Conservation (phyloP, 2,797 vertebrate species). For the Syncerus caffer region DNA sequence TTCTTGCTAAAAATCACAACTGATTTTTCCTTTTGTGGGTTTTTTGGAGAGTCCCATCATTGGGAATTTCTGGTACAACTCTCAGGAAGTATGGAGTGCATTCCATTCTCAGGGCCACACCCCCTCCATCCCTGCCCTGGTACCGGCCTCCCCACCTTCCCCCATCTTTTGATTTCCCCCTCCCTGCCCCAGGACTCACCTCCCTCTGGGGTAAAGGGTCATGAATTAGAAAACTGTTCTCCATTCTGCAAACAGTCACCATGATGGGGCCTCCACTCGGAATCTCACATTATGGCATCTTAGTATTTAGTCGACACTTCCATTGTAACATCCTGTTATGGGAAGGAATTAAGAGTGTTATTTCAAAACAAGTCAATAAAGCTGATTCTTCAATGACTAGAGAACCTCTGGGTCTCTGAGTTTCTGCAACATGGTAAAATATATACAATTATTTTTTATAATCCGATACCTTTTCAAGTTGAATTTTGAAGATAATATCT, state of each 20-base stretch:
- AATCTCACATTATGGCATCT: neutral
- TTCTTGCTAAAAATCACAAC: neutral
- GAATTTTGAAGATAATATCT: neutral
- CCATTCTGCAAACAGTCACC: neutral
- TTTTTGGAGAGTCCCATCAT: neutral
- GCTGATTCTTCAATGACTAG: neutral
- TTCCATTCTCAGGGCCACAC: neutral
- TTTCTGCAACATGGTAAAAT: neutral
- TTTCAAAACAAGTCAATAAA: neutral
- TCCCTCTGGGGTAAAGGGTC: neutral
- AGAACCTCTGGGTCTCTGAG: neutral
- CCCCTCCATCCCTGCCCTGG: neutral
- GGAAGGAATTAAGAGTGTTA: neutral
- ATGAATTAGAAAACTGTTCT: neutral
- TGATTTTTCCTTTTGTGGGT: neutral
- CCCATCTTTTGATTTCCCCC: neutral
- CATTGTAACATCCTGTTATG: neutral
- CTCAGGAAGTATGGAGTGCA: neutral
- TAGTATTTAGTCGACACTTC: neutral
- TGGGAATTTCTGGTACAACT: neutral
- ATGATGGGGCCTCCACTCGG: neutral
- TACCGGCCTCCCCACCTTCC: rapidly evolving
- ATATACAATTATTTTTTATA: neutral
- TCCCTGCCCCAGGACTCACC: neutral
- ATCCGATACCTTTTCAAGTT: neutral